Evolutionary conservation across 2,888 invertebrate species (phyloP).

Genomic region (Ennomos quercinarius): DNA sequence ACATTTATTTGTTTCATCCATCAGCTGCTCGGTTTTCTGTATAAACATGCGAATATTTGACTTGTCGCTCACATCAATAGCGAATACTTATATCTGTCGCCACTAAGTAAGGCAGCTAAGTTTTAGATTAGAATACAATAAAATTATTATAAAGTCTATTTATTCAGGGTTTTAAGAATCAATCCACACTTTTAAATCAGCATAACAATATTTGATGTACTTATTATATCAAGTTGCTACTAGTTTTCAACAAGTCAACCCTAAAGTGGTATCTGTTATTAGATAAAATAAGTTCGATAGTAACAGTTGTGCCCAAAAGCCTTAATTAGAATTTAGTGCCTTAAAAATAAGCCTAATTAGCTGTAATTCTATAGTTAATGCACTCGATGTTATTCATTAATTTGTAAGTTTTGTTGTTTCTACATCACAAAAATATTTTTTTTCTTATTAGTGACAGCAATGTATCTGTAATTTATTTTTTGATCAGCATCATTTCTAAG

Average conservation of each 20-base stretch:
- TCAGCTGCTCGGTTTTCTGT: too few relatives aligned
- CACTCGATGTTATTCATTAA: slow-evolving; percentile 37
- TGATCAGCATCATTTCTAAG: slow-evolving; percentile 70
- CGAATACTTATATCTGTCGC: too few relatives aligned
- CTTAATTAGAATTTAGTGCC: slow-evolving; percentile 75
- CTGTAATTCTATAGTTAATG: slow-evolving; percentile 32
- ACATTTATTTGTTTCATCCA: too few relatives aligned
- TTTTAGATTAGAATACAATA: slow-evolving; percentile 35
- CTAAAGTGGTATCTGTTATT: too few relatives aligned
- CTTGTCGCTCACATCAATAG: too few relatives aligned
- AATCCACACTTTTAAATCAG: not conserved
- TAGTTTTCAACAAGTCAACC: too few relatives aligned
- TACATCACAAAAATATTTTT: slow-evolving; percentile 61
- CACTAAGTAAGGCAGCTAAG: slow-evolving; percentile 52
- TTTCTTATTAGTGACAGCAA: slow-evolving; percentile 20
- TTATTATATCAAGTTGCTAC: not conserved
- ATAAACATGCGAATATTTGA: too few relatives aligned
- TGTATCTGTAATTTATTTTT: slow-evolving; percentile 60
- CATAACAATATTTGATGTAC: slow-evolving; percentile 14
- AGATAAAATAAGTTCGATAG: too few relatives aligned
- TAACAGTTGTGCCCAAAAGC: slow-evolving; percentile 41
- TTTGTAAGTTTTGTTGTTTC: slow-evolving; percentile 44
- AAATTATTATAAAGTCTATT: too few relatives aligned
- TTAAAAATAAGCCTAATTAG: slow-evolving; percentile 50
- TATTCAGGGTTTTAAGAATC: too few relatives aligned